Conservation (phyloP, 1,140 invertebrate genomes). For the Thaumetopoea pityocampa region DNA sequence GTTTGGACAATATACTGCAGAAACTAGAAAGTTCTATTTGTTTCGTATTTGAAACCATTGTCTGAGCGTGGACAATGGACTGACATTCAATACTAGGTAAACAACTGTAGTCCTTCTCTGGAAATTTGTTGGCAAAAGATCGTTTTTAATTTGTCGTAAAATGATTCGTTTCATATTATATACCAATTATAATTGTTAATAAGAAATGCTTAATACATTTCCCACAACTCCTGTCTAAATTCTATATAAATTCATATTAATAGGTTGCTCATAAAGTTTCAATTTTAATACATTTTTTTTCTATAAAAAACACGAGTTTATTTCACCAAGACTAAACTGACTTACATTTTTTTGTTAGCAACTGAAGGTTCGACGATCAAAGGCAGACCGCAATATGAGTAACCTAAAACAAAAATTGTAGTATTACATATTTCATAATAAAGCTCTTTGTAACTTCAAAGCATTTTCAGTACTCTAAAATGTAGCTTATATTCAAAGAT, state of each 20-base stretch:
- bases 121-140: conserved; percentile 17
- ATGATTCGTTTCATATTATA: no score
- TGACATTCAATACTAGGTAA: conserved; percentile 30
- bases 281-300: no score
- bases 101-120: conserved; percentile 25
- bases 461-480: no score
- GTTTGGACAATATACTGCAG: conserved; percentile 4
- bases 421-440: not conserved
- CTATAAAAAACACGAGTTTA: no score
- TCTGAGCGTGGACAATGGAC: conserved; percentile 33
- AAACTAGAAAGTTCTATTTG: conserved; percentile 5
- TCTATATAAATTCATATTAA: no score
- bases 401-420: conserved; percentile 41
- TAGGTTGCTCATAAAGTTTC: no score
- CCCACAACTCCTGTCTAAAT: no score
- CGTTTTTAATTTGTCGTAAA: no score
- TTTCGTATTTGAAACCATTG: conserved; percentile 23
- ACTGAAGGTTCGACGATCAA: conserved; percentile 65
- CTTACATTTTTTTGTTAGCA: conserved; percentile 67
- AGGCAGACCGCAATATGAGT: conserved; percentile 59
- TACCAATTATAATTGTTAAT: no score
- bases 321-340: conserved; percentile 3
- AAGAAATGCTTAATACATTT: no score
- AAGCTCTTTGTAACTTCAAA: no score
- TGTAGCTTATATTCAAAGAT: no score